Conservation (phyloP, 35 echinoderm and acorn worm species). For the Lytechinus pictus region DNA sequence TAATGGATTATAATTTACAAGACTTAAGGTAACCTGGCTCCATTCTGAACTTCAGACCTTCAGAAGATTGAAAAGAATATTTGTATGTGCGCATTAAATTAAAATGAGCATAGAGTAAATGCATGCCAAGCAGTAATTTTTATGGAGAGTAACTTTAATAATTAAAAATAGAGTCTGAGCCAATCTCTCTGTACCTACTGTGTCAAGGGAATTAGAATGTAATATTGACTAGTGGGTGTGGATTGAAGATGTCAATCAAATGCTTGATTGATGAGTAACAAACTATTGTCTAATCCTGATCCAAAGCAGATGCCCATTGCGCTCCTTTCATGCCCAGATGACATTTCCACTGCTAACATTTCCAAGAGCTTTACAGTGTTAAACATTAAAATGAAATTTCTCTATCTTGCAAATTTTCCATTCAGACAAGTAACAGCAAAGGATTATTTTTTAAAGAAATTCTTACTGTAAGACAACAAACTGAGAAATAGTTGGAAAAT, state of each 20-base stretch:
- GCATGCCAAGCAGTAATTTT: not conserved
- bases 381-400: too few species aligned
- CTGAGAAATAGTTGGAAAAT: too few species aligned
- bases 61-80: too few species aligned
- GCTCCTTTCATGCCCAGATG: not conserved
- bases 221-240: not conserved
- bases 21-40: too few species aligned
- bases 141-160: not conserved
- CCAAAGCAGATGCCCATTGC: not conserved
- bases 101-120: too few species aligned
- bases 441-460: too few species aligned
- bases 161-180: not conserved
- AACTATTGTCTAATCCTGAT: constrained; percentile 17
- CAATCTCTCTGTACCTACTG: not conserved
- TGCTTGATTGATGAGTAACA: not conserved
- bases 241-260: constrained; percentile 5
- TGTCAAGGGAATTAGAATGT: not conserved
- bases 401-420: too few species aligned
- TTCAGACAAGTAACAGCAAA: too few species aligned
- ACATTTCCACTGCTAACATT: not conserved
- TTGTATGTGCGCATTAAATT: too few species aligned
- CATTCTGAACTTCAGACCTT: too few species aligned
- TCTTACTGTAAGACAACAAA: too few species aligned
- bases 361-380: not conserved
- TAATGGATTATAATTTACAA: not conserved